Base-by-base conservation (phyloP, 2,797 vertebrate species). In the Meriones psammophilus region DNA sequence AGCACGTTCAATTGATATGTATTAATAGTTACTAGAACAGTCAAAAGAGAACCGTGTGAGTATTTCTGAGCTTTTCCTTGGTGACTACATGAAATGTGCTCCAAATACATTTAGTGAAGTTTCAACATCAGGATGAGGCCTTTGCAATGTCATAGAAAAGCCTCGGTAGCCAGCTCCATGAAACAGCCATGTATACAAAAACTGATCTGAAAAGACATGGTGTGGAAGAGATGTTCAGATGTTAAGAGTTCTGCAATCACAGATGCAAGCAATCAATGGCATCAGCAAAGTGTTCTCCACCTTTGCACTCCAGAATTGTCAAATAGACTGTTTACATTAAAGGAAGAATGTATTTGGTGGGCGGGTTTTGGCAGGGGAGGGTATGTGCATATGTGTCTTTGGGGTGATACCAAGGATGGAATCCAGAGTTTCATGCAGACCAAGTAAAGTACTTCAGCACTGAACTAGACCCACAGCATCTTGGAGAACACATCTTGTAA, bases 111-210 rank as follows among this genome's bases (percentile, higher is more conserved):
- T 42, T 42, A 42, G 42, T 42, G 42, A 42, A 42, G 42, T 22
- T 93, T 90, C 73, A 89, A 93, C 33, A n/a, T 22, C 10, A 92
- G 33, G 33, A 79, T 17, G 36, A 54, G 5, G 66, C 26, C 36
- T 96, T 95, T 54, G 77, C 54, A 56, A 94, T 84, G 30, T 90
- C 46, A 87, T 74, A n/a, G 83, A 77, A 50, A 91, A 87, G 33
- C 60, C 88, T 89, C 14, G 14, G 33, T 66, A 62, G 42, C 39
- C 90, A 92, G 7, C 39, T 94, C 28, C 36, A 26, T 39, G 33
- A 30, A 62, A 22, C 20, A 64, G 36, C 22, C 30, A 46, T 68
- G 78, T 18, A 56, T 28, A 50, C 10, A 36, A 68, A 84, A 90
- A 87, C 10, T 64, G 30, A 36, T 39, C 24, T 90, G 58, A 66